Conservation (phyloP, 2,888 invertebrate genomes). For the Chaitophorus viminalis region DNA sequence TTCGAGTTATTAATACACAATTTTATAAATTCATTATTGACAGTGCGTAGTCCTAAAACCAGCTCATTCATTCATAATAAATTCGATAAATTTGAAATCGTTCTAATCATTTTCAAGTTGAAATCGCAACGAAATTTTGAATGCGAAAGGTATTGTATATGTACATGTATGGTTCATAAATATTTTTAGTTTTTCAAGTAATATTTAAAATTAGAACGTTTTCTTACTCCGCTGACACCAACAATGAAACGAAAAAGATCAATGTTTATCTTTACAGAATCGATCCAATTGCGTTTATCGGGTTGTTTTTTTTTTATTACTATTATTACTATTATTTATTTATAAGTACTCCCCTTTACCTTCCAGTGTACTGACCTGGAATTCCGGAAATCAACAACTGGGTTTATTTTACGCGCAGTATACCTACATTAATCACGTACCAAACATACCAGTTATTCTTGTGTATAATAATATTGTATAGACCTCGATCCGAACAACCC, state of each 20-base stretch:
- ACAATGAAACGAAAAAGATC: not conserved
- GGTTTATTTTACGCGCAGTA: not conserved
- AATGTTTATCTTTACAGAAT: not conserved
- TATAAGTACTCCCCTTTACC: conserved; percentile 4
- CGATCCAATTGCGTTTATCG: not conserved
- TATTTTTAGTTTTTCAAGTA: not conserved
- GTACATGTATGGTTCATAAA: too few species aligned
- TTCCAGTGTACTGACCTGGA: conserved; percentile 33
- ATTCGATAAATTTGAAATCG: too few species aligned
- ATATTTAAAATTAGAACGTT: not conserved
- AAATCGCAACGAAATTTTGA: too few species aligned
- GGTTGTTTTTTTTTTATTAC: not conserved
- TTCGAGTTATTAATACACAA: too few species aligned
- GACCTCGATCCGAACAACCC: conserved; percentile 35
- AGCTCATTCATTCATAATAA: too few species aligned
- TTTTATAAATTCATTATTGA: too few species aligned
- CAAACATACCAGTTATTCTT: not conserved
- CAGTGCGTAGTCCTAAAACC: too few species aligned
- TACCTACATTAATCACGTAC: conserved; percentile 44
- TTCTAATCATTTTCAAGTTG: too few species aligned
- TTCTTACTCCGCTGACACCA: not conserved
- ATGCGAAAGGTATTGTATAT: too few species aligned
- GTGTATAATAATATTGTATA: too few species aligned
- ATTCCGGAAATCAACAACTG: conserved; percentile 31
- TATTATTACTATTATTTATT: too few species aligned